phyloP scores from a whole-genome alignment of 1,140 invertebrate genomes.

The Araneus ventricosus region DNA sequence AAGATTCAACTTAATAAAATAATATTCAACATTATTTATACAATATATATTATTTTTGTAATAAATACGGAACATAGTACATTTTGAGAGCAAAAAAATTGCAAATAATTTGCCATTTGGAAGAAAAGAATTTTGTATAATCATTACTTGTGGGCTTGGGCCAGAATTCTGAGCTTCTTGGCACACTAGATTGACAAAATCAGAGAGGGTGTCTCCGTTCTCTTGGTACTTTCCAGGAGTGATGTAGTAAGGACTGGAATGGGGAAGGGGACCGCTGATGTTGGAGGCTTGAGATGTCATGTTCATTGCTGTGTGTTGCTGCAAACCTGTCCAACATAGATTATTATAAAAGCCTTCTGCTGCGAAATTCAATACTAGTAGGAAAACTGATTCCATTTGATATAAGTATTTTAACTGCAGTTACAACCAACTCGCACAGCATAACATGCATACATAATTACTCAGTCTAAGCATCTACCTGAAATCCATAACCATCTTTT shows the following conservation, averaged over 20 bases:
- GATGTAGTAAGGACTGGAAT: slow-evolving; percentile 74
- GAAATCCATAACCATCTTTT: no score
- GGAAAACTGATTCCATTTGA: not conserved
- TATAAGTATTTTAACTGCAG: no score
- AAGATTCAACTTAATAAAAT: no score
- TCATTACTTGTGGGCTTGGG: slow-evolving; percentile 70
- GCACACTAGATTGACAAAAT: slow-evolving; percentile 97
- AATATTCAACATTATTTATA: no score
- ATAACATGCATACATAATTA: no score
- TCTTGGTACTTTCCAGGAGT: slow-evolving; percentile 77
- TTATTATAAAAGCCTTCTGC: not conserved
- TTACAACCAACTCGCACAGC: no score
- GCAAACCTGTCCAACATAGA: slow-evolving; percentile 44
- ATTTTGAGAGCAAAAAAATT: not conserved
- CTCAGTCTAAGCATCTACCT: no score
- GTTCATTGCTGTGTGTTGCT: slow-evolving; percentile 72
- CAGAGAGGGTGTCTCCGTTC: slow-evolving; percentile 87
- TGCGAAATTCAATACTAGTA: not conserved
- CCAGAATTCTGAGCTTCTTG: slow-evolving; percentile 77
- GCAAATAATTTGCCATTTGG: no score
- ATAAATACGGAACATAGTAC: no score
- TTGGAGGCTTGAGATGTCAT: slow-evolving; percentile 73
- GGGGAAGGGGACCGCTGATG: slow-evolving; percentile 60
- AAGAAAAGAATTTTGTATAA: not conserved
- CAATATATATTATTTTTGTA: no score